Evolutionary conservation across 1,140 invertebrate genomes (phyloP), one percentile per base, ranked within the genome.

Genomic region (Sycophaga agraensis): DNA sequence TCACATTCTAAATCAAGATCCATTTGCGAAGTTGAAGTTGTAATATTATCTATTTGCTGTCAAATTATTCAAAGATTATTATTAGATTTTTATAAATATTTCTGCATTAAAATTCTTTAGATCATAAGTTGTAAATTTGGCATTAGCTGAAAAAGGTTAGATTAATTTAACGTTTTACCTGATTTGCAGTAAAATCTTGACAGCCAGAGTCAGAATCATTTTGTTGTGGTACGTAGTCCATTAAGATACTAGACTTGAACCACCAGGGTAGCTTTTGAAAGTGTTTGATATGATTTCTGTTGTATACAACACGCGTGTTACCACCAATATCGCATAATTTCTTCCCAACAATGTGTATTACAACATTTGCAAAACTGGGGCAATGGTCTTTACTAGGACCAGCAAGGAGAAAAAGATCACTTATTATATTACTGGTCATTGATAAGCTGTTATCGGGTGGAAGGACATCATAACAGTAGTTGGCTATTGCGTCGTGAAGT

Each of bases 201-300:
- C 28, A 31, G 4, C 28, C 28, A 31, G 4, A n/a, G 4, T 28
- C 16, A 31, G 11, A 4, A 4, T 35, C 2, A n/a, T 48, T 57
- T 2, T 57, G 35, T 43, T 67, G 31, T 14, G 42, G 17, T 19
- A 66, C 46, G 19, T 68, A 68, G 54, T 68, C 63, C 26, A 65
- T 53, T 40, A 79, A 65, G 22, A 68, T 48, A 16, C 56, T 70
- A 0, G 79, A 79, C 34, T 80, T 77, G 9, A 77, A 79, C 77
- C 79, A 80, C 78, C 78, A 80, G 0, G 78, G 77, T 26, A 76
- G 67, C 3, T 66, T 71, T 37, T 68, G 66, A 39, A 81, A 80
- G 22, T 74, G 64, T 48, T 71, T 77, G 0, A 81, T 51, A 11
- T 75, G 69, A 65, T 79, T 72, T 57, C 70, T 79, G 28, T 80